Evolutionary conservation across 2,797 vertebrate genomes (phyloP), one percentile per base, ranked within the genome.

Genomic region (Hyperoplus immaculatus): DNA sequence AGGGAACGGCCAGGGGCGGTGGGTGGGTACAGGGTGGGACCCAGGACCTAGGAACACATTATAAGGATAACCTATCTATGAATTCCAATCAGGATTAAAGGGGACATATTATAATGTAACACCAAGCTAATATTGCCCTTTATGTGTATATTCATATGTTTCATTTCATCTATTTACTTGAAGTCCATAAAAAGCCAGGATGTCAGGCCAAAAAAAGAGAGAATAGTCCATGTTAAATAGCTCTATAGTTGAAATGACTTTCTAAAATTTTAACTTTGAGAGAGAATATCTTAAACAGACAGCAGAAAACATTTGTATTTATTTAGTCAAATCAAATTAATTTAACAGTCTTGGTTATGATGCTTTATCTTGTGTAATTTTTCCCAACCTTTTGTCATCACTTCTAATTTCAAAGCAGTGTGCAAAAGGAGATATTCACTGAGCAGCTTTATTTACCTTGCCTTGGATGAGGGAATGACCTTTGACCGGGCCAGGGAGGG

Each of bases 401-500:
- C 16, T n/a, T n/a, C n/a, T n/a, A n/a, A 46, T 56, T 53, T 70
- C 1, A 54, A 15, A 47, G 36, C n/a, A 60, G 9, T 0, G 6
- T 77, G 63, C 56, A 16, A 36, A 49, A 46, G 10, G 5, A 62
- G 64, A 60, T 63, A 68, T 56, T 63, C 4, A 45, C 56, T 36
- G 18, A 29, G 49, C 6, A 41, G 36, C 1, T 79, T 39, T 49
- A 51, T 69, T 90, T 89, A 92, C 90, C 92, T 82, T 87, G 80
- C 60, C 64, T 81, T 45, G 80, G 75, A 61, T 81, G 82, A 54
- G 88, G 69, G 63, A 84, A 78, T 65, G 80, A 41, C 36, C 72
- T 86, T 67, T 91, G 90, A 77, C 82, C 72, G 21, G 90, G 75
- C 90, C 85, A 86, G 10, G 77, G 72, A 15, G 89, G 90, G 74